Conservation (phyloP, 2,888 invertebrate genomes). For the Harpagoxenus sublaevis region DNA sequence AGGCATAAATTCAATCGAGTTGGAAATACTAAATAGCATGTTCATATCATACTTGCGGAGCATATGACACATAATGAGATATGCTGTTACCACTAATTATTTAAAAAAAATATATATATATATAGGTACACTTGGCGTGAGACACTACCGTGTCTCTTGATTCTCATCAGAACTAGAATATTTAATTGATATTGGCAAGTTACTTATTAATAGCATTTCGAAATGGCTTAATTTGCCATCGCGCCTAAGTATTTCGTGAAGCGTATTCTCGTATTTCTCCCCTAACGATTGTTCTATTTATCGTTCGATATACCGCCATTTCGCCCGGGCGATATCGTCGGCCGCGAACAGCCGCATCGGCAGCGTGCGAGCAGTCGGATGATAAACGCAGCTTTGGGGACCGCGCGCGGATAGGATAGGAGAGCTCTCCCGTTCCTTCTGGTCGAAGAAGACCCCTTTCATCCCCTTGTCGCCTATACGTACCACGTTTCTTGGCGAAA, state of each 20-base stretch:
- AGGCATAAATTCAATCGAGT: background rate
- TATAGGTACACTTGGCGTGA: too few relatives aligned
- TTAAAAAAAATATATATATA: too few relatives aligned
- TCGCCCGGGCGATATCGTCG: conserved; percentile 15
- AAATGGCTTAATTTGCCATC: background rate
- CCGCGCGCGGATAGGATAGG: conserved; percentile 18
- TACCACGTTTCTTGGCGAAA: conserved; percentile 46
- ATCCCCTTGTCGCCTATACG: background rate
- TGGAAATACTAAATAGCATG: background rate
- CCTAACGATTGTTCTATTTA: conserved; percentile 34
- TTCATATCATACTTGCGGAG: conserved; percentile 32
- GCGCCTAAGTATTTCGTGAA: background rate
- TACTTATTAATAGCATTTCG: background rate
- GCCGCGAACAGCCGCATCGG: conserved; percentile 25
- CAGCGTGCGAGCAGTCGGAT: conserved; percentile 26
- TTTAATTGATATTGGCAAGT: background rate
- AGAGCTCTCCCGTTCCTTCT: conserved; percentile 27
- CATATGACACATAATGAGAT: background rate
- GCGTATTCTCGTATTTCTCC: conserved; percentile 20
- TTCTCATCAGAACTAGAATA: background rate
- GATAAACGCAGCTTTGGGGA: conserved; percentile 48
- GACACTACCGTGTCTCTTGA: background rate
- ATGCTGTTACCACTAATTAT: too few relatives aligned
- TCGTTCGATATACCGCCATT: conserved; percentile 30
- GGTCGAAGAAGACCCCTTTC: conserved; percentile 6